phyloP scores from a whole-genome alignment of 2,797 vertebrate species.

The Simalia tracyae region DNA sequence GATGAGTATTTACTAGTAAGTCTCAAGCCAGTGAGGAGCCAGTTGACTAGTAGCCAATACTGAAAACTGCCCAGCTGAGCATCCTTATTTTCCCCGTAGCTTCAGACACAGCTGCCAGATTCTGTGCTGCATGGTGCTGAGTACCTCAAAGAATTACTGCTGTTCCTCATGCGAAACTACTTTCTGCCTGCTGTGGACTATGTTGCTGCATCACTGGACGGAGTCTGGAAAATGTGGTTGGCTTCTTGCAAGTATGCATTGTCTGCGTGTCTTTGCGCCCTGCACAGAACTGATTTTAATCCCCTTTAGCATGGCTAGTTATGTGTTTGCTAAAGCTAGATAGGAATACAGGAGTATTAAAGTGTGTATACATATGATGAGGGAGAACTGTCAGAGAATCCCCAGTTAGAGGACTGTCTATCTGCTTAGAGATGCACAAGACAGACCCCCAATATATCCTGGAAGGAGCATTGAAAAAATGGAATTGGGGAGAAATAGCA shows the following conservation, averaged over 20 bases:
- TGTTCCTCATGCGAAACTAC: conserved; percentile 79
- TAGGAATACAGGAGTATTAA: background rate
- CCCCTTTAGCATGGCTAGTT: background rate
- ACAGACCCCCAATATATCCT: background rate
- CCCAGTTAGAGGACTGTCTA: background rate
- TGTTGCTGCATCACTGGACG: conserved; percentile 68
- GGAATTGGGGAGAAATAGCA: background rate
- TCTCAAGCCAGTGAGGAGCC: background rate
- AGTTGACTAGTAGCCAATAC: too few species aligned
- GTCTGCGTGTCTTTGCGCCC: fast-evolving
- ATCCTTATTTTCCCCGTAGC: conserved; percentile 42
- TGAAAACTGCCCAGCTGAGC: background rate
- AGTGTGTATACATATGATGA: background rate
- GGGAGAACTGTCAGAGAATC: background rate
- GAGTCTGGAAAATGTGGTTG: conserved; percentile 80
- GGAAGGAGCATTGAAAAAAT: background rate
- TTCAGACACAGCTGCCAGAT: conserved; percentile 81
- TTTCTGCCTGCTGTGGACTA: conserved; percentile 78
- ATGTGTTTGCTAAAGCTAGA: background rate
- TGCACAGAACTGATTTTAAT: fast-evolving
- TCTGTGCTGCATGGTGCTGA: conserved; percentile 75
- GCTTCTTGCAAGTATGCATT: conserved; percentile 87
- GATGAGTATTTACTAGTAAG: too few species aligned
- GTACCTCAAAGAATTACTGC: conserved; percentile 80
- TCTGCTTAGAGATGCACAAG: background rate